Evolutionary conservation across 2,113 vertebrate genomes (phyloP), one percentile per base, ranked within the genome.

Genomic region (Bostrychus sinensis): DNA sequence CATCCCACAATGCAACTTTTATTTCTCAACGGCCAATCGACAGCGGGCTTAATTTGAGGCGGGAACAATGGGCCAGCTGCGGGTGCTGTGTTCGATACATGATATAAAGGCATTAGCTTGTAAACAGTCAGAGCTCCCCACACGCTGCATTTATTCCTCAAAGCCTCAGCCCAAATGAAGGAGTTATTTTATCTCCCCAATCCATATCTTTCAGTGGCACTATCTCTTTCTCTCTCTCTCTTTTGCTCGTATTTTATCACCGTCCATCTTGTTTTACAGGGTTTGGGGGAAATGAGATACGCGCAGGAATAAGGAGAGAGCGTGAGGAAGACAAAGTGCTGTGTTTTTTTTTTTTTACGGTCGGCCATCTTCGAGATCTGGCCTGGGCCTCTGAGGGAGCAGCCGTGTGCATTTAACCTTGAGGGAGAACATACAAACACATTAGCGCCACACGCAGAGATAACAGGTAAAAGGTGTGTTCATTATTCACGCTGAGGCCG

Each of bases 231-330:
- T 86, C 56, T 64, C 64, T 78, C 65, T 66, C 71, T 61, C 62
- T 23, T 64, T 82, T 85, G 77, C n/a, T n/a, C n/a, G n/a, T 69
- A 69, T 79, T 87, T 81, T 76, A 81, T 84, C 72, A 34, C 62
- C 67, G 73, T 75, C 79, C 37, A 66, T 82, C 80, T 80, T 85
- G 80, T 85, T 84, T 86, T 79, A 88, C 72, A 75, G 65, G 77
- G 69, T 76, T 75, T n/a, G 77, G 77, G 74, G 79, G 75, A 84
- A 88, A 87, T 85, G 81, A 87, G 79, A 87, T 82, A 79, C 72
- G 61, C 69, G 42, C 51, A 56, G 58, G 36, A 23, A n/a, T n/a
- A 38, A 19, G 28, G 55, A n/a, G 19, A 10, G 19, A 5, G 56
- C 0, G 32, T 4, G 59, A 20, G 32, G 55, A 54, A 82, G 83